phyloP scores from a whole-genome alignment of 2,888 invertebrate species.

The Zootermopsis nevadensis region DNA sequence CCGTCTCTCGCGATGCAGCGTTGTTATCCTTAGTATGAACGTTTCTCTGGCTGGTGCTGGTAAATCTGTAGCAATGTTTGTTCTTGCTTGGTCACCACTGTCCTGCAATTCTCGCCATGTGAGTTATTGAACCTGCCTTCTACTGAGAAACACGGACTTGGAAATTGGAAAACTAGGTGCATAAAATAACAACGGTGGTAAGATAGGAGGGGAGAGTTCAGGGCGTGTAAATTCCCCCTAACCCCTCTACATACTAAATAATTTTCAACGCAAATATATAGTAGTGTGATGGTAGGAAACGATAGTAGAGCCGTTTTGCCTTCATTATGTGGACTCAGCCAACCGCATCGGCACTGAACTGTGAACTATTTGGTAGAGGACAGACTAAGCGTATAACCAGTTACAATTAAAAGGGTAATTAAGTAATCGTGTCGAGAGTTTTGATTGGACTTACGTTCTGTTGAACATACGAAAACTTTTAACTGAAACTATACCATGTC shows the following conservation, averaged over 20 bases:
- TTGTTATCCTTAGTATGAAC: constrained; percentile 21
- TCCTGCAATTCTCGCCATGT: not conserved
- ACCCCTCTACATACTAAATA: constrained; percentile 16
- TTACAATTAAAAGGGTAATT: not conserved
- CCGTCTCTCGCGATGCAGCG: not conserved
- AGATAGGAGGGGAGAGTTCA: not conserved
- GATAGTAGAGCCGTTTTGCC: constrained; percentile 10
- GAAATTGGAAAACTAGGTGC: constrained; percentile 22
- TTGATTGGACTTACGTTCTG: not conserved
- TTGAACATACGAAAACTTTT: too few relatives aligned
- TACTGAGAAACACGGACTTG: constrained; percentile 3
- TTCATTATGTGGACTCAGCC: not conserved
- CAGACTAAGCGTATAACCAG: not conserved
- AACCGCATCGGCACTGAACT: not conserved
- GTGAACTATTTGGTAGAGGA: not conserved
- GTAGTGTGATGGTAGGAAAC: constrained; percentile 20
- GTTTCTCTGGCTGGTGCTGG: not conserved
- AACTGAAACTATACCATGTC: too few relatives aligned
- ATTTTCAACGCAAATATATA: constrained; percentile 40
- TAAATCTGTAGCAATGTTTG: not conserved
- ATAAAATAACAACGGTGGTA: constrained; percentile 26
- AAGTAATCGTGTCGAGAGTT: not conserved
- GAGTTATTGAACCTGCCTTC: constrained; percentile 4
- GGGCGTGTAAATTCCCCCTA: not conserved
- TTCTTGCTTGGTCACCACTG: not conserved